phyloP scores from a whole-genome alignment of 2,797 vertebrate genomes.

The Octomys mimax region DNA sequence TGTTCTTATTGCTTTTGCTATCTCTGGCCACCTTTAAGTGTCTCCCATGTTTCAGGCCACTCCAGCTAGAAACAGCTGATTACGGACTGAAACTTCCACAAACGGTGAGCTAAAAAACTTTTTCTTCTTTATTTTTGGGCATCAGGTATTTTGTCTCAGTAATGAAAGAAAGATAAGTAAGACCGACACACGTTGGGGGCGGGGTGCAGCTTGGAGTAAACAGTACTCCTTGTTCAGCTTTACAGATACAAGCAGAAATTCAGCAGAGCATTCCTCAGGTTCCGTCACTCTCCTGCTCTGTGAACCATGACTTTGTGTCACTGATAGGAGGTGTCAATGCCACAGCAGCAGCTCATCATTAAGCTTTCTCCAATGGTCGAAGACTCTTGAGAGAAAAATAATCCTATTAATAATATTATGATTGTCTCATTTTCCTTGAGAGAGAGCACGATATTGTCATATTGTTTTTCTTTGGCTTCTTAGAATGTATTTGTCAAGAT shows the following conservation, averaged over 20 bases:
- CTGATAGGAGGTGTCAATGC: background rate
- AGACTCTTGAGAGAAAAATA: slow-evolving; percentile 47
- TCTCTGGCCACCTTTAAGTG: too few species aligned
- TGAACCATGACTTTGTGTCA: slow-evolving; percentile 50
- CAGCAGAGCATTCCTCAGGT: background rate
- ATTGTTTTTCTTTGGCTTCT: background rate
- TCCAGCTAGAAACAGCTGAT: too few species aligned
- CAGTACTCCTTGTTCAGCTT: background rate
- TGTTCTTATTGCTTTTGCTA: too few species aligned
- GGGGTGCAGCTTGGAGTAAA: background rate
- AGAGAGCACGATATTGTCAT: background rate
- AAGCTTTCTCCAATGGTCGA: slow-evolving; percentile 61
- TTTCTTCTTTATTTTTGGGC: too few species aligned
- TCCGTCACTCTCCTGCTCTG: background rate
- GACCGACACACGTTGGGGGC: background rate
- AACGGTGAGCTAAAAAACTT: too few species aligned
- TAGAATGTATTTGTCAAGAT: slow-evolving; percentile 71
- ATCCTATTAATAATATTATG: slow-evolving; percentile 57
- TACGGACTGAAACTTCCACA: too few species aligned
- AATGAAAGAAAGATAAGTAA: too few species aligned
- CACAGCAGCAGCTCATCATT: background rate
- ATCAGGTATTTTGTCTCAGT: too few species aligned
- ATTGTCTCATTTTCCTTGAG: background rate
- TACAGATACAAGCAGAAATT: slow-evolving; percentile 41
- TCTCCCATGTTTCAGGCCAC: too few species aligned